Evolutionary conservation across 1,140 invertebrate genomes (phyloP).

Genomic region (Drosophila cardini): DNA sequence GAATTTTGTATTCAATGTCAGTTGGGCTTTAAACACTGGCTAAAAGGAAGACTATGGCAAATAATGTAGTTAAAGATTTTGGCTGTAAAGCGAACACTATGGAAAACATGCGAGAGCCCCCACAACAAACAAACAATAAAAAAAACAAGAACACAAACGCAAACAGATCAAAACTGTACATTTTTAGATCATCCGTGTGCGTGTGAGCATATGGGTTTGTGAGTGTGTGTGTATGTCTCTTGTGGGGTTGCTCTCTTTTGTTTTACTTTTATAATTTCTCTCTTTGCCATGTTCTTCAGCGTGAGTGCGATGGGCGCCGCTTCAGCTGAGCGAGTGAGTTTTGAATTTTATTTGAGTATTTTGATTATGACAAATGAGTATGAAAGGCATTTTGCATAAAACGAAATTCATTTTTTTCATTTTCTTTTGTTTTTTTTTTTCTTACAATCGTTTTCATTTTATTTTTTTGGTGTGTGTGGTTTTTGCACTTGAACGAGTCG

Average conservation of each 20-base stretch:
- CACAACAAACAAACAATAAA: slow-evolving; percentile 3
- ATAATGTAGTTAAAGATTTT: slow-evolving; percentile 13
- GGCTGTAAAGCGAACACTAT: slow-evolving; percentile 4
- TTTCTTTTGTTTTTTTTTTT: slow-evolving; percentile 49
- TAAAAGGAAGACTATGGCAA: slow-evolving; percentile 59
- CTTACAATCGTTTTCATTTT: slow-evolving; percentile 17
- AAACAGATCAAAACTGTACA: slow-evolving; percentile 44
- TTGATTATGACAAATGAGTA: slow-evolving; percentile 73
- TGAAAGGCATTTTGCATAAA: slow-evolving; percentile 69
- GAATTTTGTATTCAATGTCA: slow-evolving; percentile 27
- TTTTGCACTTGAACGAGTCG: slow-evolving; percentile 53
- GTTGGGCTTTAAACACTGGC: slow-evolving; percentile 12
- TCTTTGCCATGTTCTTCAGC: slow-evolving; percentile 60
- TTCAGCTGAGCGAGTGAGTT: slow-evolving; percentile 40
- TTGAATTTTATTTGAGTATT: slow-evolving; percentile 37
- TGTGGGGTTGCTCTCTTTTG: slow-evolving; percentile 14
- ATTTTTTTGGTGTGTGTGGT: slow-evolving; percentile 26
- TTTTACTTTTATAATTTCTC: neutral
- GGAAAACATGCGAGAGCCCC: slow-evolving; percentile 14
- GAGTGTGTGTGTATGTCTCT: neutral
- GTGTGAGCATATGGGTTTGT: too few relatives aligned
- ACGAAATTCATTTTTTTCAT: slow-evolving; percentile 44
- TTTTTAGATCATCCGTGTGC: slow-evolving; percentile 39
- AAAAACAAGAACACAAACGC: neutral
- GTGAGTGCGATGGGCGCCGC: neutral